A percentile compares a stretch with the other conserved stretches of the same genome.
Evolutionary conservation across 2,888 invertebrate species (phyloP).

Genomic region (Xestia xanthographa): DNA sequence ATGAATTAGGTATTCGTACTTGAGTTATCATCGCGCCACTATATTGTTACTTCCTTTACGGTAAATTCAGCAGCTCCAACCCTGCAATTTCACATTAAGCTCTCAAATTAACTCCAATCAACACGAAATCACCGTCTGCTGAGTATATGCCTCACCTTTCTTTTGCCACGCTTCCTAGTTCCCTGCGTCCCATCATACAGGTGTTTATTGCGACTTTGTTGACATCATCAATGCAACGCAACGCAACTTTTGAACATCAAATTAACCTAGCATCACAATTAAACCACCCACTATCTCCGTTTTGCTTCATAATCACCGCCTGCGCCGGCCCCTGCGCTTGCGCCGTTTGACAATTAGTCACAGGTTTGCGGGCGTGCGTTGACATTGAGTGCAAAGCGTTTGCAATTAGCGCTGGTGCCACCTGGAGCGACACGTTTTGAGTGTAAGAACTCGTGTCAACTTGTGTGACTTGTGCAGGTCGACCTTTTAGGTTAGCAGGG

Average conservation of each 20-base stretch:
- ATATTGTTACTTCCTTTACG: background rate
- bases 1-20: background rate
- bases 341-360: conserved; percentile 67
- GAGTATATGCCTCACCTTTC: background rate
- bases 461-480: background rate
- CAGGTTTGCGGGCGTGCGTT: conserved; percentile 71
- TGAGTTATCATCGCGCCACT: too few species aligned
- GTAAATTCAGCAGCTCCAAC: background rate
- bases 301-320: conserved; percentile 19
- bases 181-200: background rate
- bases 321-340: conserved; percentile 33
- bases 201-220: background rate
- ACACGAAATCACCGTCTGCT: background rate
- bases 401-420: conserved; percentile 67
- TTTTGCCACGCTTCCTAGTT: background rate
- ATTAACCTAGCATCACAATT: background rate
- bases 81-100: background rate
- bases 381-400: conserved; percentile 67
- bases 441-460: conserved; percentile 2
- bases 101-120: background rate
- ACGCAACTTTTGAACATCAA: background rate
- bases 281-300: conserved; percentile 8
- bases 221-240: background rate
- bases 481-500: background rate
- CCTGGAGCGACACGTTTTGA: conserved; percentile 52